A percentile compares a stretch with the other conserved stretches of the same genome.
Conservation (phyloP, 1,140 invertebrate species). For the Drosophila pruinosa region DNA sequence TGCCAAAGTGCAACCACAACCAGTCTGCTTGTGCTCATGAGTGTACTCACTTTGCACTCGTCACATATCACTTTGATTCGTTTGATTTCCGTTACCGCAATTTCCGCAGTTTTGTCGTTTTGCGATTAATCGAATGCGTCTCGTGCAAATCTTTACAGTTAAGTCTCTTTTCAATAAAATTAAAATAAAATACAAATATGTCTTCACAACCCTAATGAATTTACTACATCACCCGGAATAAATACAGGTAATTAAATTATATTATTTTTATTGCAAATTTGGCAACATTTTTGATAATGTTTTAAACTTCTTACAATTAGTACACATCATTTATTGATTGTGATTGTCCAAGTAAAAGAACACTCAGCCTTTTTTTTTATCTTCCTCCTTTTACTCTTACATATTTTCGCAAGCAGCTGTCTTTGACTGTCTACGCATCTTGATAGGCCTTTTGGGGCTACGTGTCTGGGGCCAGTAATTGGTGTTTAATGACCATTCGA, state of each 20-base stretch:
- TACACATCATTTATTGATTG: background rate
- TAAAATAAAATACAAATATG: background rate
- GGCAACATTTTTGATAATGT: background rate
- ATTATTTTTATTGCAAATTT: too few relatives aligned
- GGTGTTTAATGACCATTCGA: conserved; percentile 54
- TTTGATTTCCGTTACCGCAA: conserved; percentile 43
- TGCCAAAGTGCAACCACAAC: conserved; percentile 45
- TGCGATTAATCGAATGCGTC: background rate
- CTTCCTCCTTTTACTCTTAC: conserved; percentile 6
- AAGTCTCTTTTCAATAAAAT: background rate
- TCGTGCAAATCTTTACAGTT: conserved; percentile 18
- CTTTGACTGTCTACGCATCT: conserved; percentile 55
- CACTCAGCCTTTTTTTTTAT: background rate
- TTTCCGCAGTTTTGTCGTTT: conserved; percentile 23
- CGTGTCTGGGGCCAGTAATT: conserved; percentile 63
- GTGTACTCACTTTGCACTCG: conserved; percentile 15
- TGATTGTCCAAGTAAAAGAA: background rate
- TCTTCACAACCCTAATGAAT: too few relatives aligned
- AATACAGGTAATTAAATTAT: too few relatives aligned
- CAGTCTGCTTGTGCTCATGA: conserved; percentile 1
- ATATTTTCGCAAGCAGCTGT: conserved; percentile 10
- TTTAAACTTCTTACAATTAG: background rate
- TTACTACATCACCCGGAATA: too few relatives aligned
- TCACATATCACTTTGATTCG: conserved; percentile 17
- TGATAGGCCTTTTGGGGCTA: conserved; percentile 48